Conservation (phyloP, 2,113 vertebrate genomes). For the Misgurnus mizolepis region DNA sequence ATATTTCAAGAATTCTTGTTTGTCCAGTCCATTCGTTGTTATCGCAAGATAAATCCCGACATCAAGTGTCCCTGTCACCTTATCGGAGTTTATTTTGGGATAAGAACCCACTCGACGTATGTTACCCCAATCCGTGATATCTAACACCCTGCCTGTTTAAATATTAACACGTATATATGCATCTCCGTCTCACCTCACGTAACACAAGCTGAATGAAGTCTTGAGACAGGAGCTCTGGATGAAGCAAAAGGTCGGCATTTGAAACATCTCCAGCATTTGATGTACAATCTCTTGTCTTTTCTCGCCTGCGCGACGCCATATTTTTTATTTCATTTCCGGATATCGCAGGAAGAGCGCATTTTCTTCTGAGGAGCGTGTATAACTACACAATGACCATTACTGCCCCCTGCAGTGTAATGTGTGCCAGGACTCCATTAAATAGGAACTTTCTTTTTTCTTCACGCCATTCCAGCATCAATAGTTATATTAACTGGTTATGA, state of each 20-base stretch:
- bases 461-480: too few species aligned
- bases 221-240: constrained; percentile 74
- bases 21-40: too few species aligned
- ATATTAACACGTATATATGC: not conserved
- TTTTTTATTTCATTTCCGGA: constrained; percentile 48
- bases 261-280: constrained; percentile 27
- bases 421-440: not conserved
- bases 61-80: too few species aligned
- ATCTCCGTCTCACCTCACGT: constrained; percentile 66
- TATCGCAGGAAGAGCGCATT: constrained; percentile 6
- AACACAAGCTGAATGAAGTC: constrained; percentile 71
- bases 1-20: too few species aligned
- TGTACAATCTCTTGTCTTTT: constrained; percentile 23
- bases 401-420: not conserved
- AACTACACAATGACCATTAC: not conserved
- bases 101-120: too few species aligned
- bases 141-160: not conserved
- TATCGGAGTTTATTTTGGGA: too few species aligned
- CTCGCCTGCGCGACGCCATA: constrained; percentile 67
- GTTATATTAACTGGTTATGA: too few species aligned
- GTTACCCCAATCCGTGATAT: not conserved
- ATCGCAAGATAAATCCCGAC: too few species aligned
- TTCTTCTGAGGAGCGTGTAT: not conserved
- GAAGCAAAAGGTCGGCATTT: constrained; percentile 67
- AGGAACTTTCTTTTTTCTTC: not conserved